These are phyloP conservation scores for Amphiprion ocellaris DNA, from an alignment of 2,113 vertebrate species.

Conservation along the genomic window DNA sequence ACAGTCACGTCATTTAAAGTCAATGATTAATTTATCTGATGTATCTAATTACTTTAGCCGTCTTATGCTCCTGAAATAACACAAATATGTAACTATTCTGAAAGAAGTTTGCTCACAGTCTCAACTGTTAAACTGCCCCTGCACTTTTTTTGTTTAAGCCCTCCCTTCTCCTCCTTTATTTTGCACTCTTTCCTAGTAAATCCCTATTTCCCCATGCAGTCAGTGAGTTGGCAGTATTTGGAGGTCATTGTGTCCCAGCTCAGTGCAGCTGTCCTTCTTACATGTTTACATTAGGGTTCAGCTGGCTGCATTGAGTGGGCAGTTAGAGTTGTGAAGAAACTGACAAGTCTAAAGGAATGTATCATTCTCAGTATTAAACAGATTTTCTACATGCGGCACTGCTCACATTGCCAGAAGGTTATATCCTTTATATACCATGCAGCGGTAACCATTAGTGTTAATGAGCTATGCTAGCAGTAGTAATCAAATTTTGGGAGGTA, in stretches of 20 bases:
- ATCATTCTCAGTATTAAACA: conserved; percentile 39
- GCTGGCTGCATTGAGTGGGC: conserved; percentile 66
- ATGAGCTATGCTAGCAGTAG: conserved; percentile 12
- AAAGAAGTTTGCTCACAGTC: neutral
- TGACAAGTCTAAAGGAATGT: conserved; percentile 34
- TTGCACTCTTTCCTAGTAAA: conserved; percentile 58
- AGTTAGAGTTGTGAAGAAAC: conserved; percentile 62
- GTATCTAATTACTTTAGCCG: neutral
- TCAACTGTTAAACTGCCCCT: neutral
- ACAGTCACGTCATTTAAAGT: neutral
- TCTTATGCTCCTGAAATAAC: neutral
- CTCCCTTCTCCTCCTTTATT: conserved; percentile 22
- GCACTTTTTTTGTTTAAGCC: conserved; percentile 35
- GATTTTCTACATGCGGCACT: conserved; percentile 8
- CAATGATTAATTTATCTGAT: neutral
- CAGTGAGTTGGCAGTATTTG: conserved; percentile 75
- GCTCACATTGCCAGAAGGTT: conserved; percentile 7
- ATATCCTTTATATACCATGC: conserved; percentile 36
- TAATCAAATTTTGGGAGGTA: conserved; percentile 20
- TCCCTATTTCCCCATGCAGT: conserved; percentile 52
- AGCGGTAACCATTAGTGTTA: conserved; percentile 41
- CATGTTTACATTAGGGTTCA: conserved; percentile 76
- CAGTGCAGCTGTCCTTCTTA: conserved; percentile 76
- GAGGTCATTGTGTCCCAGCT: conserved; percentile 75
- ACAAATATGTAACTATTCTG: neutral